Evolutionary conservation across 2,888 invertebrate genomes (phyloP).

Genomic region (Cantharis flavilabris): DNA sequence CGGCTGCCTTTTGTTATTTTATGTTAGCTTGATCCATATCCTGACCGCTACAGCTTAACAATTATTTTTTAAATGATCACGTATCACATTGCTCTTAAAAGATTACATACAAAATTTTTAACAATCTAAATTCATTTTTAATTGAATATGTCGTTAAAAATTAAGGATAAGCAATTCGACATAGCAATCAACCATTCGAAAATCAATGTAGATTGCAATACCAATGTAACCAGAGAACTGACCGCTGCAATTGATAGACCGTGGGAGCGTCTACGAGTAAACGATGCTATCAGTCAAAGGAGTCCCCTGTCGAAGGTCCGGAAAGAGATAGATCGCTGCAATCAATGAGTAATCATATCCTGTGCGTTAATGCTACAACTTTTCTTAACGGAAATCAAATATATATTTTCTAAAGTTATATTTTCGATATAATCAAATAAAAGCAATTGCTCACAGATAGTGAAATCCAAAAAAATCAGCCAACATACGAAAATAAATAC

Average conservation of each 20-base stretch:
- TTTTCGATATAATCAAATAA: neutral
- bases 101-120: neutral
- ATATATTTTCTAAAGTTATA: conserved; percentile 17
- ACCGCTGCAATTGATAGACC: conserved; percentile 30
- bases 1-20: conserved; percentile 33
- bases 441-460: neutral
- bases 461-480: neutral
- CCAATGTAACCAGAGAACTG: conserved; percentile 28
- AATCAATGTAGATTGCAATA: conserved; percentile 13
- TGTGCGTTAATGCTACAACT: conserved; percentile 33
- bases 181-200: neutral
- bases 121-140: neutral
- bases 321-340: conserved; percentile 33
- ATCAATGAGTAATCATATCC: conserved; percentile 38
- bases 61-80: conserved; percentile 36
- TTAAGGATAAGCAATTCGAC: neutral
- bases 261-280: conserved; percentile 30
- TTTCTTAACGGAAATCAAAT: conserved; percentile 22
- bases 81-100: conserved; percentile 5
- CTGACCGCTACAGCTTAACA: conserved; percentile 28
- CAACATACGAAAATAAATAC: neutral
- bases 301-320: conserved; percentile 27
- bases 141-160: neutral
- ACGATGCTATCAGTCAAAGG: conserved; percentile 32
- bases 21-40: conserved; percentile 34